Percentiles rank a stretch among this genome's conserved stretches.
phyloP scores from a whole-genome alignment of 2,888 invertebrate genomes.

The Anthoptus insignis region DNA sequence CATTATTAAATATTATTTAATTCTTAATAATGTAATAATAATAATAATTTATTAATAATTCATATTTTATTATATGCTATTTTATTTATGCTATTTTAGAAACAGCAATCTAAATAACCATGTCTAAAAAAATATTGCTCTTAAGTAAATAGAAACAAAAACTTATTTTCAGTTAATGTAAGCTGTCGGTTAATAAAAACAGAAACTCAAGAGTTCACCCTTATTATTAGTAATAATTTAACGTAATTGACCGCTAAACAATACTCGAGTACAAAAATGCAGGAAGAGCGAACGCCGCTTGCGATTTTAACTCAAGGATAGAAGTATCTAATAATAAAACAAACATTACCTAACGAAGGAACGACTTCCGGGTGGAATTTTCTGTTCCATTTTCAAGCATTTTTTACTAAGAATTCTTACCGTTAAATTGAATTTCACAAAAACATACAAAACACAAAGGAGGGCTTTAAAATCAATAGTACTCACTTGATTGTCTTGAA shows the following conservation, averaged over 20 bases:
- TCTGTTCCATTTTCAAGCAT: neutral
- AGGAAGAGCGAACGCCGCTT: constrained; percentile 27
- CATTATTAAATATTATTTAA: too few relatives aligned
- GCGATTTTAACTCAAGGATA: constrained; percentile 51
- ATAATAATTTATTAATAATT: too few relatives aligned
- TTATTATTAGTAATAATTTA: neutral
- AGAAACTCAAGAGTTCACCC: too few relatives aligned
- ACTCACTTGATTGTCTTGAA: constrained; percentile 83
- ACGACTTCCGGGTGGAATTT: constrained; percentile 38
- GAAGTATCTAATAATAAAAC: constrained; percentile 42
- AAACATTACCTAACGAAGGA: constrained; percentile 28
- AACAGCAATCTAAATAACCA: too few relatives aligned
- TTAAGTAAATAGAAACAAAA: too few relatives aligned
- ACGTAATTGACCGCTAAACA: constrained; percentile 8
- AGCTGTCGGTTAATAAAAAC: too few relatives aligned
- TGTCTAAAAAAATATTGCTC: too few relatives aligned
- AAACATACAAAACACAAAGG: constrained; percentile 25
- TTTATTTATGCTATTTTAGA: too few relatives aligned
- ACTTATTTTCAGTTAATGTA: too few relatives aligned
- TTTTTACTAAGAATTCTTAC: neutral
- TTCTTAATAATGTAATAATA: too few relatives aligned
- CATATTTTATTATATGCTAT: too few relatives aligned
- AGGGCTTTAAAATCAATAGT: constrained; percentile 51
- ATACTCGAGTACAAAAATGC: constrained; percentile 20
- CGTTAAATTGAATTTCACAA: constrained; percentile 12